Conservation (phyloP, 2,888 invertebrate genomes). For the Pantelozetes paolii region DNA sequence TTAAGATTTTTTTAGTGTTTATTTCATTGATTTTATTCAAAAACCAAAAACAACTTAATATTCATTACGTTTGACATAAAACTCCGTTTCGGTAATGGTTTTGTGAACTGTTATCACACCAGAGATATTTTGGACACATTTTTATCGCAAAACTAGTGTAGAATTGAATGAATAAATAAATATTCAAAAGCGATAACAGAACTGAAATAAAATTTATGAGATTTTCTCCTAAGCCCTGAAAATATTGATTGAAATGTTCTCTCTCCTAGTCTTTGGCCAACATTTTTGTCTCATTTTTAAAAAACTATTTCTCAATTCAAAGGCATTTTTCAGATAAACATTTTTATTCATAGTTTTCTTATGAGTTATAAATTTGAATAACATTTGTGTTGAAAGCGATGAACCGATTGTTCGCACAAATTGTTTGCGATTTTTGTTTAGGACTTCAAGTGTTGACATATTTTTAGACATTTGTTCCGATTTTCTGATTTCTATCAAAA, state of each 20-base stretch:
- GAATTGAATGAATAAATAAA: constrained; percentile 2
- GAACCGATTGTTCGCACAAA: neutral
- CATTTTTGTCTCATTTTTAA: too few relatives aligned
- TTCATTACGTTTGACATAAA: constrained; percentile 19
- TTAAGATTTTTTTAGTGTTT: constrained; percentile 15
- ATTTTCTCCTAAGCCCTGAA: neutral
- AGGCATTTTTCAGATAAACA: neutral
- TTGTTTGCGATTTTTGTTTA: constrained; percentile 53
- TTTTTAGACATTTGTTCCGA: constrained; percentile 51
- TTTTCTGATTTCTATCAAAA: neutral
- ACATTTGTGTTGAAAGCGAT: neutral
- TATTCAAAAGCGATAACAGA: neutral
- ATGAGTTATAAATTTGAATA: constrained; percentile 5
- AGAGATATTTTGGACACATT: constrained; percentile 19
- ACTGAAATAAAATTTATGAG: neutral
- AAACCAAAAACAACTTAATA: constrained; percentile 1
- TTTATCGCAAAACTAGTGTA: neutral
- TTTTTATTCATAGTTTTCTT: neutral
- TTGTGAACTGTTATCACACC: neutral
- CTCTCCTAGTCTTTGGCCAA: neutral
- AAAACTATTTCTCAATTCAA: neutral
- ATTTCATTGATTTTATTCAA: neutral
- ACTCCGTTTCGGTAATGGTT: constrained; percentile 15
- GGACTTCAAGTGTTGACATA: constrained; percentile 80
- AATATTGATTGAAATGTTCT: neutral